These are phyloP conservation scores for Pogonocichla stellata DNA, from an alignment of 2,113 vertebrate species.

Conservation along the genomic window DNA sequence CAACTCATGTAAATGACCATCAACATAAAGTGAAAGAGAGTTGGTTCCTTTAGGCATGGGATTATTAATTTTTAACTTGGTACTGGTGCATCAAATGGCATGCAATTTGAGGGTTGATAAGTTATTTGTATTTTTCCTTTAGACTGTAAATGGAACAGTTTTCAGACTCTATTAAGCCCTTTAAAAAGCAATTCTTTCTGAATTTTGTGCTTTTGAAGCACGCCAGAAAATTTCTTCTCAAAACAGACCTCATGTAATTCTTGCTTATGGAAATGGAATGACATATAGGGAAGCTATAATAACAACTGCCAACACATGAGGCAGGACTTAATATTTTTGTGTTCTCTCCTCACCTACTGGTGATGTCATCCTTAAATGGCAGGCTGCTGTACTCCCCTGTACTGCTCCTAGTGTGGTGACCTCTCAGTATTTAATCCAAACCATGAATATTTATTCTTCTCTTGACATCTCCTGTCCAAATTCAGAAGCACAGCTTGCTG, in stretches of 20 bases:
- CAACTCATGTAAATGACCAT: not conserved
- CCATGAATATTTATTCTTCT: not conserved
- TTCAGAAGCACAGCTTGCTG: not conserved
- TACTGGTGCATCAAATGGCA: not conserved
- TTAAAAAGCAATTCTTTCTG: not conserved
- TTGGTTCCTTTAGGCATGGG: not conserved
- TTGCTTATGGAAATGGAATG: not conserved
- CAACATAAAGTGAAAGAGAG: not conserved
- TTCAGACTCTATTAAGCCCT: not conserved
- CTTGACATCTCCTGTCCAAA: not conserved
- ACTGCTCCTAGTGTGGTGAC: fast-evolving
- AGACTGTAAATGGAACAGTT: not conserved
- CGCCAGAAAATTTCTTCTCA: not conserved
- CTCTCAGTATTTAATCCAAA: not conserved
- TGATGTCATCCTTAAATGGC: not conserved
- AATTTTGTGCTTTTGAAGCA: not conserved
- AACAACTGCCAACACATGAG: not conserved
- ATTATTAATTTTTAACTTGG: constrained; percentile 7
- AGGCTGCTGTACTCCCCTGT: fast-evolving
- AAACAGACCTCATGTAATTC: not conserved
- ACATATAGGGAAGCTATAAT: not conserved
- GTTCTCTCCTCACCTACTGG: not conserved
- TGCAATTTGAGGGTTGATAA: not conserved
- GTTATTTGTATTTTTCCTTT: not conserved
- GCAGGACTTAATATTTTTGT: not conserved